Base-by-base conservation (phyloP, 2,113 vertebrate species). In the Thinocorus orbignyianus region DNA sequence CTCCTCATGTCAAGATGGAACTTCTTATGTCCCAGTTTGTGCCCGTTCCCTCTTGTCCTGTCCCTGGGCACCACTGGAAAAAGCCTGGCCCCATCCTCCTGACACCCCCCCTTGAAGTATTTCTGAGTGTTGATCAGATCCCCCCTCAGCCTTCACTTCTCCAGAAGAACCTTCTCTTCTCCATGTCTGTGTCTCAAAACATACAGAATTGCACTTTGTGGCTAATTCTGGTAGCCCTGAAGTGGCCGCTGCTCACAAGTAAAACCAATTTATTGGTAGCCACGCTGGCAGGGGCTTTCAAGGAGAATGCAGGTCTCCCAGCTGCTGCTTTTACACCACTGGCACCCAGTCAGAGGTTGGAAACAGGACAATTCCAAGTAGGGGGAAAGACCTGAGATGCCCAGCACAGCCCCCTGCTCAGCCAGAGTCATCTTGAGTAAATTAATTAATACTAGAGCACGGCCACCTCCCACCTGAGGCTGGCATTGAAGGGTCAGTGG, bases 381-480 rank as follows among this genome's bases (percentile, higher is more conserved):
- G 31, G 30, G 39, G 37, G 37, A 30, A 80, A 17, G 65, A 55
- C 25, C 65, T 76, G 24, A 13, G 48, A 9, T n/a, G 35, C 5
- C 24, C 35, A 62, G 83, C 70, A 42, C 42, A 61, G 48, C 65
- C 28, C 48, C 55, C 22, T 30, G 46, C 61, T 85, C 37, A 22
- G 66, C 49, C 64, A 54, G 66, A 58, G 33, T 49, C 88, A 88
- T 87, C 92, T 83, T 64, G 79, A 86, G 52, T 33, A 55, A 70
- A 81, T 3, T 1, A 80, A 85, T 80, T 48, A 66, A 52, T 64
- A 65, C 64, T 58, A 24, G 68, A 62, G 71, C 2, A 0, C 0
- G 0, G 41, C 68, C 42, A 6, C 60, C 73, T 83, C 82, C 49
- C 57, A 82, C 68, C 44, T 55, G 7, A 28, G 69, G 68, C 85